These are phyloP conservation scores for Cephus pygmeus DNA, from an alignment of 2,888 invertebrate genomes.

Conservation along the genomic window DNA sequence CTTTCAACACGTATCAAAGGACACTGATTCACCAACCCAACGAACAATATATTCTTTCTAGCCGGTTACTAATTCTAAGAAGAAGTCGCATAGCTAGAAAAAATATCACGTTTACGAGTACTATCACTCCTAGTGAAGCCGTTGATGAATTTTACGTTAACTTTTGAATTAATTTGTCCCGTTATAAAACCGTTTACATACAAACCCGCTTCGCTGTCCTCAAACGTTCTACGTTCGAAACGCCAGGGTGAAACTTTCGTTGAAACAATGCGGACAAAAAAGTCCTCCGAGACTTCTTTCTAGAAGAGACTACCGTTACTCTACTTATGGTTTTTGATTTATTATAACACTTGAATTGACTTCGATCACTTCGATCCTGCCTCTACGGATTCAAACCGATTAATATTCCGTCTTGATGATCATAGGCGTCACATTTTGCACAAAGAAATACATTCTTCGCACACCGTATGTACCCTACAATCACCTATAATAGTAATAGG, in stretches of 20 bases:
- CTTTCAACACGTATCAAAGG: neutral
- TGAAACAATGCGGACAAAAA: constrained; percentile 2
- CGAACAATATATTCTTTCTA: neutral
- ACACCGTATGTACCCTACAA: neutral
- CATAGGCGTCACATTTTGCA: neutral
- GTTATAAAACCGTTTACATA: neutral
- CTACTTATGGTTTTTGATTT: neutral
- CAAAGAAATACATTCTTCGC: neutral
- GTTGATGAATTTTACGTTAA: neutral
- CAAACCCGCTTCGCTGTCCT: neutral
- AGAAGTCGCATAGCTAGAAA: neutral
- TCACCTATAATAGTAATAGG: neutral
- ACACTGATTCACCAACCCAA: neutral
- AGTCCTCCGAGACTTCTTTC: neutral
- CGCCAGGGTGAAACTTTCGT: neutral
- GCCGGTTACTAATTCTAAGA: neutral
- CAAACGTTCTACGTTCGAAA: neutral
- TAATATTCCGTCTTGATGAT: neutral
- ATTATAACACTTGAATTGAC: neutral
- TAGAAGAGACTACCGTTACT: neutral
- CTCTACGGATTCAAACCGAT: neutral
- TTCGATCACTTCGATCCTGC: neutral
- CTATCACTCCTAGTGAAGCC: neutral
- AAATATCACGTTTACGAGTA: neutral
- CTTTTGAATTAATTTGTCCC: neutral